Percentiles rank a stretch among this genome's conserved stretches.
phyloP scores from a whole-genome alignment of 2,888 invertebrate species.

The Lagria hirta region DNA sequence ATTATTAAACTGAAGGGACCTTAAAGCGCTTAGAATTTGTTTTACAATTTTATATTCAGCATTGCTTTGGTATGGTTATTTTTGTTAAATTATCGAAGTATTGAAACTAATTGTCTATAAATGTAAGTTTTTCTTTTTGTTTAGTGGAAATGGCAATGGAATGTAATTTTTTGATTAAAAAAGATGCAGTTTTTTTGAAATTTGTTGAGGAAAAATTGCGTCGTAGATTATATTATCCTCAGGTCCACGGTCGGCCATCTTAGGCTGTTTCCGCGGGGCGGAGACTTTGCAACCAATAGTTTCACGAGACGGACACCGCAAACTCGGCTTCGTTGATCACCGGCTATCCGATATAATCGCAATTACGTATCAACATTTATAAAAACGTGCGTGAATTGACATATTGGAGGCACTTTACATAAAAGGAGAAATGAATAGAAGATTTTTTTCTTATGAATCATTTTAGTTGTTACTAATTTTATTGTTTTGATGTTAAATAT shows the following conservation, averaged over 20 bases:
- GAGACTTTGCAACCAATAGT: slow-evolving; percentile 37
- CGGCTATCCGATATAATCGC: slow-evolving; percentile 22
- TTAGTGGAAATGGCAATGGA: too few relatives aligned
- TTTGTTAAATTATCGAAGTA: not conserved
- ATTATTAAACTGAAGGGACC: too few relatives aligned
- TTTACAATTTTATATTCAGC: too few relatives aligned
- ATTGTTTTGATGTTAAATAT: too few relatives aligned
- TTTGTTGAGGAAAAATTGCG: slow-evolving; percentile 17
- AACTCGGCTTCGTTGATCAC: slow-evolving; percentile 29
- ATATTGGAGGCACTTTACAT: slow-evolving; percentile 13
- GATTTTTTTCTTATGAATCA: slow-evolving; percentile 5
- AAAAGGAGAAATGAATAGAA: slow-evolving; percentile 4
- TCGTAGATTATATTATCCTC: slow-evolving; percentile 23
- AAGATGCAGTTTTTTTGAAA: slow-evolving; percentile 9
- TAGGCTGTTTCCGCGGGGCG: slow-evolving; percentile 38
- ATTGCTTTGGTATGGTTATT: not conserved
- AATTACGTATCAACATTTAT: slow-evolving; percentile 24
- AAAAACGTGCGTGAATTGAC: slow-evolving; percentile 19
- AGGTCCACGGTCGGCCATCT: slow-evolving; percentile 39
- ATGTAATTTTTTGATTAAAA: slow-evolving; percentile 4
- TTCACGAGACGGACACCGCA: slow-evolving; percentile 32
- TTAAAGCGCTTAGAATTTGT: too few relatives aligned
- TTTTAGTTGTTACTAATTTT: too few relatives aligned
- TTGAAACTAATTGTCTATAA: too few relatives aligned
- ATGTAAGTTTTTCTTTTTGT: too few relatives aligned